Evolutionary conservation across 2,113 vertebrate species (phyloP), one percentile per base, ranked within the genome.

Genomic region (Trematomus loennbergii): DNA sequence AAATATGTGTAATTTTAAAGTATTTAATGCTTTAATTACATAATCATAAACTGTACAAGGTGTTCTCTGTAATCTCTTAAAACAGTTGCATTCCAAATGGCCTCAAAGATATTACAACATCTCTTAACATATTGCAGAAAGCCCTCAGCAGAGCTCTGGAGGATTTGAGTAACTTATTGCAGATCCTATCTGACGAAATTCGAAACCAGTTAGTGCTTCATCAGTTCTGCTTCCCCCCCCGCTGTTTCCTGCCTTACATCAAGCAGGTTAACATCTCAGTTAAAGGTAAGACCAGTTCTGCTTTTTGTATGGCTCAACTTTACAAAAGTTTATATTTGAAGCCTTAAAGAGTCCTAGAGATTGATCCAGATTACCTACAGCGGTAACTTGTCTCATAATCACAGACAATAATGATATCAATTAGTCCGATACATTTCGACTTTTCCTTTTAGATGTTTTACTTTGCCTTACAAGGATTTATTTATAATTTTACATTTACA

Each of bases 161-260:
- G 36, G 4, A 4, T 12, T 77, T 57, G 12, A 22, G 25, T 9
- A 78, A 54, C 12, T 18, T 2, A 45, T 62, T 58, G 60, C 57
- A 61, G 59, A 45, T 55, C 12, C 15, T 10, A 29, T 40, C 25
- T 10, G n/a, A 45, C 22, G 22, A 5, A 15, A n/a, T 18, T 20
- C 0, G 50, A 15, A 70, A 70, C 59, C 12, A 49, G 71, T n/a
- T 10, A 18, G 22, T 8, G 20, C 9, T 58, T 72, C 49, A 12
- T 65, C 50, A 67, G 70, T 79, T 88, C 82, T 87, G 73, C 79
- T 82, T 77, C 62, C n/a, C 15, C 20, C 57, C 80, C 20, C 0
- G 0, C 43, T 0, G 60, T 40, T 82, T 88, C 86, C 72, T 72
- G 60, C 13, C 48, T 77, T 67, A 55, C 83, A 67, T 2, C 61